Conservation (phyloP, 2,113 vertebrate species). For the Clupea harengus region DNA sequence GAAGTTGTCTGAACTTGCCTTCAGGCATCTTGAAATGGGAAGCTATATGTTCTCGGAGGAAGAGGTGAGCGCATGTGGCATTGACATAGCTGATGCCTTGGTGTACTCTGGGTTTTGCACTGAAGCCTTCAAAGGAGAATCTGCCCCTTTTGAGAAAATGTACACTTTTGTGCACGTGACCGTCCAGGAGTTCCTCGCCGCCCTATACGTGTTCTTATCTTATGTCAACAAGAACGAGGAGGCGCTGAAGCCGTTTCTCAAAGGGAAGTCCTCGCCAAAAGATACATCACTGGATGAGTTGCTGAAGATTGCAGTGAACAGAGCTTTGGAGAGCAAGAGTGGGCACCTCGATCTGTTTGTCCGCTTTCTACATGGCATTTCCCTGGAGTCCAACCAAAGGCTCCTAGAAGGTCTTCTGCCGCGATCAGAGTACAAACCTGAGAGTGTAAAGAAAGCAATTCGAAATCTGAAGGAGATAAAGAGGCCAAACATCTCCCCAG, state of each 20-base stretch:
- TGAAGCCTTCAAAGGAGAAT: not conserved
- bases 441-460: not conserved
- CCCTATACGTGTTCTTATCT: slow-evolving; percentile 6
- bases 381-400: not conserved
- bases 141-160: slow-evolving; percentile 4
- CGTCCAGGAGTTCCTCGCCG: slow-evolving; percentile 13
- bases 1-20: not conserved
- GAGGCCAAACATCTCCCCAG: not conserved
- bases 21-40: not conserved
- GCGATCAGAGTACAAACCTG: not conserved
- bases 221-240: not conserved
- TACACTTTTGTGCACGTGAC: slow-evolving; percentile 18
- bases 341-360: slow-evolving; percentile 24
- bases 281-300: not conserved
- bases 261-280: not conserved
- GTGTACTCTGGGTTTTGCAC: not conserved
- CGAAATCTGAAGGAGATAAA: not conserved
- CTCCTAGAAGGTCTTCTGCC: not conserved
- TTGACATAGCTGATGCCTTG: not conserved
- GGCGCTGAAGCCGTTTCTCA: not conserved
- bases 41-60: not conserved
- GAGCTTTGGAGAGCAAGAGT: not conserved
- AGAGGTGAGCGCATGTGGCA: not conserved
- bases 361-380: not conserved
- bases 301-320: not conserved